phyloP scores from a whole-genome alignment of 2,113 vertebrate species.

The Lophius piscatorius region DNA sequence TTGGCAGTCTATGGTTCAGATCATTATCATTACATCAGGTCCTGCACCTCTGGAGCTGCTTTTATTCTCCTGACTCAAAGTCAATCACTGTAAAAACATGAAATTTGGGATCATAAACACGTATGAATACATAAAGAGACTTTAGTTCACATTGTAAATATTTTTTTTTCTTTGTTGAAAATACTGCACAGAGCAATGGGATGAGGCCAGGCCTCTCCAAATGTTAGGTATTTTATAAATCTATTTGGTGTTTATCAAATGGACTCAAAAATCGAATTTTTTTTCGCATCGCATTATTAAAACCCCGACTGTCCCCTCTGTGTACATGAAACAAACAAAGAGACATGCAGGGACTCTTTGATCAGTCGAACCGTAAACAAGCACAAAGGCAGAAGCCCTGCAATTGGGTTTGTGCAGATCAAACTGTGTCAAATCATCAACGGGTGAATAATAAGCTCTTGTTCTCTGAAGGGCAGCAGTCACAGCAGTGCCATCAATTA shows the following conservation, averaged over 20 bases:
- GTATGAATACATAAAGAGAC: neutral
- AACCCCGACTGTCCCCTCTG: slow-evolving; percentile 70
- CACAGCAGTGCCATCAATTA: slow-evolving; percentile 76
- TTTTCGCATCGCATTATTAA: slow-evolving; percentile 42
- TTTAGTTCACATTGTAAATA: slow-evolving; percentile 1
- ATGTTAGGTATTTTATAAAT: slow-evolving; percentile 30
- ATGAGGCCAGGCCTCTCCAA: slow-evolving; percentile 30
- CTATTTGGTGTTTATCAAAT: slow-evolving; percentile 51
- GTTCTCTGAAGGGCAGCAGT: slow-evolving; percentile 76
- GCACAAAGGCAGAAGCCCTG: slow-evolving; percentile 67
- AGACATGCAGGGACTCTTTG: slow-evolving; percentile 72
- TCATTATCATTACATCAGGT: neutral
- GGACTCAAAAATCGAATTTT: slow-evolving; percentile 61
- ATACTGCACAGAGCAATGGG: slow-evolving; percentile 6
- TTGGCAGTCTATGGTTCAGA: neutral
- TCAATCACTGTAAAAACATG: neutral
- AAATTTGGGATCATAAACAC: neutral
- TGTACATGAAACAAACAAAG: slow-evolving; percentile 77
- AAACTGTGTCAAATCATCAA: slow-evolving; percentile 78
- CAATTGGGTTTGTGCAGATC: slow-evolving; percentile 70
- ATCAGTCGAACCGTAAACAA: slow-evolving; percentile 80
- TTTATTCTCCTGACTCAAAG: neutral
- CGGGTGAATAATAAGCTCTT: slow-evolving; percentile 72
- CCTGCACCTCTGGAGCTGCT: neutral
- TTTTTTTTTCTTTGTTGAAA: neutral